A percentile compares a stretch with the other conserved stretches of the same genome.
Conservation (phyloP, 2,113 vertebrate genomes). For the Gymnarchus niloticus region DNA sequence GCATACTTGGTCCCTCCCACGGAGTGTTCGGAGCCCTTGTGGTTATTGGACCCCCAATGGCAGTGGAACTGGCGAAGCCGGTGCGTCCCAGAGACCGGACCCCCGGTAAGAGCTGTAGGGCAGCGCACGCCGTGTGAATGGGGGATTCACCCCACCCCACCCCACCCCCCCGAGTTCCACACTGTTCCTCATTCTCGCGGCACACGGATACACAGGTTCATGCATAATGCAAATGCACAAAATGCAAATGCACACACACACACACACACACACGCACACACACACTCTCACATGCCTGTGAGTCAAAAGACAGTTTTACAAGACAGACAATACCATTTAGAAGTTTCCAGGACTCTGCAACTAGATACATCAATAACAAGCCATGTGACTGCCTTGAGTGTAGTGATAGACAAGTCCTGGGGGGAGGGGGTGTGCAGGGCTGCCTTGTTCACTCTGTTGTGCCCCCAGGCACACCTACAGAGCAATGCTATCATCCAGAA, state of each 20-base stretch:
- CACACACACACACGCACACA: too few relatives aligned
- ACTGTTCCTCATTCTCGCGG: not conserved
- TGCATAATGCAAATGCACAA: not conserved
- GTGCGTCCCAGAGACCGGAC: conserved; percentile 72
- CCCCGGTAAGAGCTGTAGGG: conserved; percentile 72
- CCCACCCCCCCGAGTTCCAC: conserved; percentile 32
- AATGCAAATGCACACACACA: too few relatives aligned
- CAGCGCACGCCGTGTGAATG: not conserved
- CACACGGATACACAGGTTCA: conserved; percentile 21
- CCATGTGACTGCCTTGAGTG: not conserved
- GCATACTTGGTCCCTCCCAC: conserved; percentile 72
- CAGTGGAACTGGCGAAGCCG: conserved; percentile 87
- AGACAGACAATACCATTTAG: not conserved
- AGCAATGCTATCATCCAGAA: not conserved
- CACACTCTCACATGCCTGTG: not conserved
- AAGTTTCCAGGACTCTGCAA: not conserved
- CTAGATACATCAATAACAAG: not conserved
- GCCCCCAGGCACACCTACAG: not conserved
- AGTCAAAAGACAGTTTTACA: not conserved
- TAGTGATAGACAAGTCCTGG: not conserved
- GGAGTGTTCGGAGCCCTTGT: conserved; percentile 81
- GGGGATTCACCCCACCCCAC: not conserved
- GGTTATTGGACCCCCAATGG: conserved; percentile 84
- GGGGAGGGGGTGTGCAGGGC: not conserved
- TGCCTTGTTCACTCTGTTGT: not conserved